These are phyloP conservation scores for Pharmacophagus antenor DNA, from an alignment of 2,888 invertebrate species.

Conservation along the genomic window DNA sequence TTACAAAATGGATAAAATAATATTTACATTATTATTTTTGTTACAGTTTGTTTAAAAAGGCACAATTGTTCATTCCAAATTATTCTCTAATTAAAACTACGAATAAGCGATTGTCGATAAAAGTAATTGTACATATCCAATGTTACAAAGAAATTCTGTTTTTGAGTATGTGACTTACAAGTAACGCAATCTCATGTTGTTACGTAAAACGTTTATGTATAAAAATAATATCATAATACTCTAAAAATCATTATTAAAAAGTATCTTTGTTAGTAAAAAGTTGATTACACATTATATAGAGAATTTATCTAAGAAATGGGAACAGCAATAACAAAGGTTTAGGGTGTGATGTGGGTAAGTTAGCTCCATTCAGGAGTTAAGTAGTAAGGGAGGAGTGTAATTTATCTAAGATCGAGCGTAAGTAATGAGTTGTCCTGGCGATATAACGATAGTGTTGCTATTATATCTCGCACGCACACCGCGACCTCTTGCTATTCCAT, in stretches of 20 bases:
- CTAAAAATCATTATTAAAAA: no score
- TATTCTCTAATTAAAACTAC: no score
- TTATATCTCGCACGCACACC: constrained; percentile 29
- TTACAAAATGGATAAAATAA: background rate
- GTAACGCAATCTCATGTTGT: no score
- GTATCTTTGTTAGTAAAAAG: background rate
- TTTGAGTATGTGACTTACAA: no score
- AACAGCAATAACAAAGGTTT: constrained; percentile 31
- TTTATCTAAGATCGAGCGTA: constrained; percentile 66
- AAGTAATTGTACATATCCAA: no score
- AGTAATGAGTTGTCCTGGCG: constrained; percentile 60
- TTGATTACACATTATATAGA: constrained; percentile 20
- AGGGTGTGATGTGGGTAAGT: constrained; percentile 30
- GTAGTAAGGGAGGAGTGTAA: constrained; percentile 48
- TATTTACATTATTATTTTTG: background rate
- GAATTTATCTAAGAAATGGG: constrained; percentile 29
- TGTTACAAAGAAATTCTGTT: no score
- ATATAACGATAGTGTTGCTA: constrained; percentile 26
- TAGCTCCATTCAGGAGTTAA: constrained; percentile 33
- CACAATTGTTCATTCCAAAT: no score
- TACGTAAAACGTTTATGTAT: no score
- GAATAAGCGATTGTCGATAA: no score
- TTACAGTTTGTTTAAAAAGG: background rate
- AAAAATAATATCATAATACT: no score
- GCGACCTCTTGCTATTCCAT: constrained; percentile 8